These are phyloP conservation scores for Acleris emargana DNA, from an alignment of 2,888 invertebrate species.

Conservation along the genomic window DNA sequence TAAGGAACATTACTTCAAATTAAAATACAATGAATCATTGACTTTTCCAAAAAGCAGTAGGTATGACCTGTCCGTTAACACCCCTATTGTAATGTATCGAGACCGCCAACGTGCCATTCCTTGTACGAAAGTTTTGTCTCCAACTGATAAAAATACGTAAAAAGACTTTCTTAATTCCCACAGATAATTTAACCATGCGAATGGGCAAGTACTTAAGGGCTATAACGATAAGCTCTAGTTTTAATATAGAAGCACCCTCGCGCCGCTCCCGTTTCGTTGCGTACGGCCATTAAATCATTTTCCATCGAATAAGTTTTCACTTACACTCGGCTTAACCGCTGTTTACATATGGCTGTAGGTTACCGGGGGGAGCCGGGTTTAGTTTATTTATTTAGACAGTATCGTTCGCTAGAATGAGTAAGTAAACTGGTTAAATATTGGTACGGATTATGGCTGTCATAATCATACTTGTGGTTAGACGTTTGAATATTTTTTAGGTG, in stretches of 20 bases:
- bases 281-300: slow-evolving; percentile 48
- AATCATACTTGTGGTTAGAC: neutral
- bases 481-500: no score
- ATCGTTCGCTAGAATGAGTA: slow-evolving; percentile 41
- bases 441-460: neutral
- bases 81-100: no score
- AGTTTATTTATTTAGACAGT: slow-evolving; percentile 30
- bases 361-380: slow-evolving; percentile 32
- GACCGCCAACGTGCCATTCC: no score
- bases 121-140: no score
- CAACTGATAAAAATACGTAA: neutral
- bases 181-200: neutral
- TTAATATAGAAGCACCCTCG: slow-evolving; percentile 30
- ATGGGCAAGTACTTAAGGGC: neutral
- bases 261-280: slow-evolving; percentile 28
- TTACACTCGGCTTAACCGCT: slow-evolving; percentile 46
- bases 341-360: slow-evolving; percentile 45
- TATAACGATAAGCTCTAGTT: slow-evolving; percentile 11
- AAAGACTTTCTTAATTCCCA: no score
- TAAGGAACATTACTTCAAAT: no score
- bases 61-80: no score
- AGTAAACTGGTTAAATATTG: slow-evolving; percentile 35
- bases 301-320: slow-evolving; percentile 51
- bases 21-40: no score
- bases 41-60: no score